phyloP scores from a whole-genome alignment of 2,113 vertebrate genomes.

The Rostratula benghalensis region DNA sequence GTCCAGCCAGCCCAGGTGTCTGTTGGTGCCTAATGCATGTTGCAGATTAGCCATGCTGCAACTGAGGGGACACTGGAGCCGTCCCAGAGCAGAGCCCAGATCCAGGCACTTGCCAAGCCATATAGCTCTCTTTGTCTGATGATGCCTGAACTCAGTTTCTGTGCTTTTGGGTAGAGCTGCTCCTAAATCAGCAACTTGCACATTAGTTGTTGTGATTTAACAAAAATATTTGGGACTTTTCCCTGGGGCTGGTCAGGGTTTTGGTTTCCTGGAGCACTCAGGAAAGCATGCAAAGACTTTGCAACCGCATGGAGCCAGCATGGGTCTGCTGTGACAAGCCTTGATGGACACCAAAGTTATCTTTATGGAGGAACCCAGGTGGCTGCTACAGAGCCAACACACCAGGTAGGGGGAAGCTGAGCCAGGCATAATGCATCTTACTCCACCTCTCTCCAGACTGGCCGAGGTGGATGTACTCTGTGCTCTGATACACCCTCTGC shows the following conservation, averaged over 20 bases:
- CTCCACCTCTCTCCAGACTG: neutral
- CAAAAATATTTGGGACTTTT: neutral
- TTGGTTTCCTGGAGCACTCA: neutral
- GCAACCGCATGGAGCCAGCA: neutral
- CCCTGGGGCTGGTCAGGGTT: neutral
- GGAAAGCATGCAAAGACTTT: neutral
- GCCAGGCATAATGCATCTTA: neutral
- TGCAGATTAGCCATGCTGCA: neutral
- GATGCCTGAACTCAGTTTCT: neutral
- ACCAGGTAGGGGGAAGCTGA: neutral
- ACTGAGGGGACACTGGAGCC: neutral
- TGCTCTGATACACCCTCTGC: neutral
- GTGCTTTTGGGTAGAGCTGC: neutral
- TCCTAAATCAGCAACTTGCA: neutral
- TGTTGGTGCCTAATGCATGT: neutral
- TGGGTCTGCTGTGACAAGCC: neutral
- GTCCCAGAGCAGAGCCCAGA: neutral
- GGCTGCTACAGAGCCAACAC: neutral
- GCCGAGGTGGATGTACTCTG: accelerated
- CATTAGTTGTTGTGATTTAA: neutral
- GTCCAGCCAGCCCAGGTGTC: neutral
- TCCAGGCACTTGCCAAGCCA: accelerated
- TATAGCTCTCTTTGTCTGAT: neutral
- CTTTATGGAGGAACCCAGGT: neutral
- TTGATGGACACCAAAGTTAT: neutral